phyloP scores from a whole-genome alignment of 2,888 invertebrate genomes.

The Leistus spinibarbis region DNA sequence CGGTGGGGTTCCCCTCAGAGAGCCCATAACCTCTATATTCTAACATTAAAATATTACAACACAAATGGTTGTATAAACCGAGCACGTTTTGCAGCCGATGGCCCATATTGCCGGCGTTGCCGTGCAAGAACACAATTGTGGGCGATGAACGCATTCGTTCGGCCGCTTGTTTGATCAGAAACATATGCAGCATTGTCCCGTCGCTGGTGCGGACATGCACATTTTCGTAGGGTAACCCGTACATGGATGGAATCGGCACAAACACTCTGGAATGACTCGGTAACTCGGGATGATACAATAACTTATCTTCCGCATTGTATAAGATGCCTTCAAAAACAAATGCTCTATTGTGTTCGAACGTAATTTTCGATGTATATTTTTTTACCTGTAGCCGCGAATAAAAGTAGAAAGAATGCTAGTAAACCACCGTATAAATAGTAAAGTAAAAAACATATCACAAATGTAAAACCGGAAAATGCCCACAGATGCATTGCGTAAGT shows the following conservation, averaged over 20 bases:
- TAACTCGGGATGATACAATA: conserved; percentile 88
- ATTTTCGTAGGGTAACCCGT: conserved; percentile 86
- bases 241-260: conserved; percentile 84
- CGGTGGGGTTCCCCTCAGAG: conserved; percentile 87
- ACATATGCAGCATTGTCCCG: conserved; percentile 79
- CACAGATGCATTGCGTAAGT: conserved; percentile 73
- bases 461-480: conserved; percentile 75
- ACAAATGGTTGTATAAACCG: conserved; percentile 79
- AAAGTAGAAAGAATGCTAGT: conserved; percentile 72
- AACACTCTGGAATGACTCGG: conserved; percentile 88
- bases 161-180: conserved; percentile 76
- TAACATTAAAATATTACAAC: conserved; percentile 88
- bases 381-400: conserved; percentile 75
- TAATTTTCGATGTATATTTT: neutral
- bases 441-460: conserved; percentile 75
- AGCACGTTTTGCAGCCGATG: conserved; percentile 89
- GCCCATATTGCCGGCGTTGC: conserved; percentile 97
- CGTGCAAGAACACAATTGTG: conserved; percentile 90
- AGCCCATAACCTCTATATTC: conserved; percentile 95
- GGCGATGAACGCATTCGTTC: conserved; percentile 73
- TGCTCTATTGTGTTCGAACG: neutral
- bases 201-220: conserved; percentile 76
- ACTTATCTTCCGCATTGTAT: conserved; percentile 84
- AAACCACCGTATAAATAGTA: conserved; percentile 85
- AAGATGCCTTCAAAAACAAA: conserved; percentile 66